Evolutionary conservation across 2,797 vertebrate genomes (phyloP), one percentile per base, ranked within the genome.

Genomic region (Lacerta viridis): DNA sequence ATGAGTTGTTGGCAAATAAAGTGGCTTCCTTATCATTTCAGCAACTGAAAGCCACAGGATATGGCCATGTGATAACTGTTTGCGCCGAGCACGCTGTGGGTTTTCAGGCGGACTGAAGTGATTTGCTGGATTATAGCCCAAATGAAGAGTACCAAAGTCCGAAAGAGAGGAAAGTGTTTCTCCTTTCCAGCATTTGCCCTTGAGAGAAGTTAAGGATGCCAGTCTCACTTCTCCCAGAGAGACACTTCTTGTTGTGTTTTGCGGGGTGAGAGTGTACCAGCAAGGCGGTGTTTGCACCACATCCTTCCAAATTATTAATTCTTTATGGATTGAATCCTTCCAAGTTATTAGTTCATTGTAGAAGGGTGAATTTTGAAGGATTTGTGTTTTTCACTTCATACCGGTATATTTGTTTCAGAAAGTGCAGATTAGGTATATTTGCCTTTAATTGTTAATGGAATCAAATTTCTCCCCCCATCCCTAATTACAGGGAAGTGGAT

Each of bases 1-100:
- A 89, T 88, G 80, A 86, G 72, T 90, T 94, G 78, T 87, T 93
- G 88, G 87, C 92, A 92, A 89, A 90, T 87, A 90, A 80, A 88
- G 71, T 33, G 36, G 23, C 82, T 94, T 91, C 91, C 90, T 84
- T 90, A 90, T 93, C 86, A 87, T 83, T 90, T 92, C 87, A 85
- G 41, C 50, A 87, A 8, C 86, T 8, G 69, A 59, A 74, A 79
- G 74, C 83, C 84, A 91, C 81, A 92, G 90, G 85, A 92, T 90
- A 33, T 77, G 64, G 94, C 92, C 79, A 80, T 76, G 43, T 87
- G 83, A 84, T 46, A 91, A 66, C 25, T 90, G 27, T 90, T 92
- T 93, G 88, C 46, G 89, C 91, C 91, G 89, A 82, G 71, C 88
- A 89, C 55, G 18, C 87, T 87, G 55, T 46, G 75, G 15, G 8